Conservation (phyloP, 2,888 invertebrate species). For the Autographa pulchrina region DNA sequence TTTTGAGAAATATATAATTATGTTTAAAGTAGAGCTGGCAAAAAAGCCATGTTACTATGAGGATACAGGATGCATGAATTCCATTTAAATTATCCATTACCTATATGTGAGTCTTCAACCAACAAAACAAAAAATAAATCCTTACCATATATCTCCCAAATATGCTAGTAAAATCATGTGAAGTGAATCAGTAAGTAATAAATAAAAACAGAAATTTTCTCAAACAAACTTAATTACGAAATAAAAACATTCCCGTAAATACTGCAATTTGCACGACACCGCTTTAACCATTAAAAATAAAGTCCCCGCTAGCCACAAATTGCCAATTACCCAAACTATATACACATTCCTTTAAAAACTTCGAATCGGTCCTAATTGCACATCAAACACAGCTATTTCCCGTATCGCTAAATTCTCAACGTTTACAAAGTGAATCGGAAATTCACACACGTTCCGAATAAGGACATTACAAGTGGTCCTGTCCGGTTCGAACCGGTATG, state of each 20-base stretch:
- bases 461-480: conserved; percentile 40
- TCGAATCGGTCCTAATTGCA: conserved; percentile 49
- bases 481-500: conserved; percentile 45
- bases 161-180: no score
- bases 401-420: conserved; percentile 24
- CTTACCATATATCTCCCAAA: no score
- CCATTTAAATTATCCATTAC: no score
- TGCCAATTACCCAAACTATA: conserved; percentile 34
- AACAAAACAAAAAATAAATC: no score
- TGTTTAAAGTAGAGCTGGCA: no score
- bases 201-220: no score
- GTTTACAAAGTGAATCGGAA: conserved; percentile 50
- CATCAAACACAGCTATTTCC: conserved; percentile 40
- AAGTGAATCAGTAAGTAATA: no score
- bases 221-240: not conserved
- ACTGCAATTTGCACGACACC: conserved; percentile 1
- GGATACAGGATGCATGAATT: no score
- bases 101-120: no score
- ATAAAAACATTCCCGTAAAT: conserved; percentile 4
- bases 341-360: conserved; percentile 36
- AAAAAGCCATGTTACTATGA: no score
- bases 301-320: conserved; percentile 16
- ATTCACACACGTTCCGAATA: conserved; percentile 47
- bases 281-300: conserved; percentile 21
- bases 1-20: not conserved